Percentiles rank a stretch among this genome's conserved stretches.
Conservation (phyloP, 1,140 invertebrate species). For the Aphaenogaster floridana region DNA sequence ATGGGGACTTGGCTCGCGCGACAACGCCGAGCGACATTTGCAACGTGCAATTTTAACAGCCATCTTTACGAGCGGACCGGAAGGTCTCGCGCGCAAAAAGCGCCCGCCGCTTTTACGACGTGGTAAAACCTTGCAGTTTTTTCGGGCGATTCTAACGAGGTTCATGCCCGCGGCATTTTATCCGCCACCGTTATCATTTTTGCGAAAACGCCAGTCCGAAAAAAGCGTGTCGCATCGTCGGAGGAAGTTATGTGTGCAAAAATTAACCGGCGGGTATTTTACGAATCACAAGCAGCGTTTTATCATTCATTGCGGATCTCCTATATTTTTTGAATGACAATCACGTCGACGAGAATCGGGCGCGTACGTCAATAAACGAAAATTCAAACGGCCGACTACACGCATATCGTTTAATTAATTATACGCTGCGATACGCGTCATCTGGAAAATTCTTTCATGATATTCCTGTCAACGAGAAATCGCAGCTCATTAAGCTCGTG, state of each 20-base stretch:
- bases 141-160: constrained; percentile 6
- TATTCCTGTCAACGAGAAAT: neutral
- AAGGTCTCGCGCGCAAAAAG: constrained; percentile 18
- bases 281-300: neutral
- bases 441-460: constrained; percentile 23
- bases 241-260: neutral
- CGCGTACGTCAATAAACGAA: neutral
- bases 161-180: constrained; percentile 18
- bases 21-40: constrained; percentile 6
- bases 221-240: neutral
- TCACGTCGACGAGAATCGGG: neutral
- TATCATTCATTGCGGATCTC: neutral
- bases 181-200: neutral
- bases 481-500: neutral
- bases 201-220: neutral
- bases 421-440: neutral
- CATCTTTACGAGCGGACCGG: constrained; percentile 20
- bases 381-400: neutral
- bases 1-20: neutral
- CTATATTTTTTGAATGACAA: neutral
- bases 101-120: constrained; percentile 26
- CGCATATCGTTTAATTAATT: constrained; percentile 28
- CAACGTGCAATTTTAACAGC: constrained; percentile 38
- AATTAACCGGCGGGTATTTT: neutral
- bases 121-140: constrained; percentile 47